Evolutionary conservation across 2,113 vertebrate genomes (phyloP).

Genomic region (Hucho hucho): DNA sequence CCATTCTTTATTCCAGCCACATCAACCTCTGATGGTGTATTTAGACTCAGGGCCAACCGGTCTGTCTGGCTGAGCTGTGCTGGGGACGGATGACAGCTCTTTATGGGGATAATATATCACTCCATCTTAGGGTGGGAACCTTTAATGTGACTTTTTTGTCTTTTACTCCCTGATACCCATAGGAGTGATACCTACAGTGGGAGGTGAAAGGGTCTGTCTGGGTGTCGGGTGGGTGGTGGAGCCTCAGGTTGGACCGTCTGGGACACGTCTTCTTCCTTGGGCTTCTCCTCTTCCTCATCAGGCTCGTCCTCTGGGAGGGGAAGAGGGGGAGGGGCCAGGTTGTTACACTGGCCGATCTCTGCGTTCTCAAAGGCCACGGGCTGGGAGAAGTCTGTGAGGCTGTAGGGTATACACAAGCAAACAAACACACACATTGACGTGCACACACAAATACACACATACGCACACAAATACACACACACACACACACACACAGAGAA

Average conservation of each 20-base stretch:
- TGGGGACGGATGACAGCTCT: no score
- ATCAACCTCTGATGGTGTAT: constrained; percentile 6
- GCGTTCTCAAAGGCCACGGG: constrained; percentile 91
- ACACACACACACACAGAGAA: constrained; percentile 21
- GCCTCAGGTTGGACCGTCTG: constrained; percentile 31
- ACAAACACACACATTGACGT: not conserved
- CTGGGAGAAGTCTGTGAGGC: constrained; percentile 90
- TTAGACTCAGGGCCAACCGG: no score
- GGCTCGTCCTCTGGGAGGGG: constrained; percentile 46
- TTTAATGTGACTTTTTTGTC: no score
- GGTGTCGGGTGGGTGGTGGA: not conserved
- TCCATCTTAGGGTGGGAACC: no score
- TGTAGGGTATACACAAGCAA: constrained; percentile 49
- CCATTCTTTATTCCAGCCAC: constrained; percentile 9
- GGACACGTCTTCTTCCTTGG: no score
- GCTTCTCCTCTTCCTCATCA: no score
- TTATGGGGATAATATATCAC: no score
- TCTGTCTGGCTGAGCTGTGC: no score
- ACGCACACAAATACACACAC: not conserved
- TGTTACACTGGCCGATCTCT: constrained; percentile 88
- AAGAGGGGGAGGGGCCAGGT: constrained; percentile 63
- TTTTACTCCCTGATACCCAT: not conserved
- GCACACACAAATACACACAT: not conserved
- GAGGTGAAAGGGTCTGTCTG: not conserved
- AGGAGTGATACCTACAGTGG: constrained; percentile 31